Evolutionary conservation across 2,797 vertebrate genomes (phyloP).

Genomic region (Centropyge bicolor): DNA sequence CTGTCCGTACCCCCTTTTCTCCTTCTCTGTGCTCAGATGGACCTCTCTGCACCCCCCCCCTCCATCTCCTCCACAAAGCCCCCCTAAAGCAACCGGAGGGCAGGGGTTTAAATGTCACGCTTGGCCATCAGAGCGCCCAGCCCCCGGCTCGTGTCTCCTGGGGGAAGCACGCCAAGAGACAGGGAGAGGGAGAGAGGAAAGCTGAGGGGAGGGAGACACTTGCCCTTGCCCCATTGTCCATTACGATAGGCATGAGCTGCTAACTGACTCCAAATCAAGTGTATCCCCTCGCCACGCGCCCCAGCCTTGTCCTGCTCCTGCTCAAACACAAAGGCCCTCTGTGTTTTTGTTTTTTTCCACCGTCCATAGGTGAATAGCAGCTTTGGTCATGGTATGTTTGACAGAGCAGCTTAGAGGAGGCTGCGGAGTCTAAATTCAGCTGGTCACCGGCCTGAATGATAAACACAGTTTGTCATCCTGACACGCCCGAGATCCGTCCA

Average conservation of each 20-base stretch:
- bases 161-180: constrained; percentile 72
- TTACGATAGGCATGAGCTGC: constrained; percentile 81
- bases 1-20: constrained; percentile 69
- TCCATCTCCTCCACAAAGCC: constrained; percentile 65
- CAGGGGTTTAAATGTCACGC: constrained; percentile 88
- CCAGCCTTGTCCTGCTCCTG: constrained; percentile 73
- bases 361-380: constrained; percentile 69
- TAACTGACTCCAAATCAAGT: constrained; percentile 86
- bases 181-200: constrained; percentile 63
- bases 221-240: constrained; percentile 80
- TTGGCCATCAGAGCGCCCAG: constrained; percentile 84
- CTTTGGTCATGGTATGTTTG: constrained; percentile 76
- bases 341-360: constrained; percentile 60
- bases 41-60: constrained; percentile 56
- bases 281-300: constrained; percentile 83
- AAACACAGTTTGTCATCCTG: constrained; percentile 68
- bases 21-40: constrained; percentile 79
- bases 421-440: constrained; percentile 69
- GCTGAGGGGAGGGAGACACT: constrained; percentile 79
- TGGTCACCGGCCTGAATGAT: constrained; percentile 64
- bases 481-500: constrained; percentile 44
- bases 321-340: constrained; percentile 77
- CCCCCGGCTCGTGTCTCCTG: constrained; percentile 83
- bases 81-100: constrained; percentile 80
- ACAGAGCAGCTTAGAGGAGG: constrained; percentile 70